phyloP scores from a whole-genome alignment of 2,113 vertebrate species.

The Hippoglossus stenolepis region DNA sequence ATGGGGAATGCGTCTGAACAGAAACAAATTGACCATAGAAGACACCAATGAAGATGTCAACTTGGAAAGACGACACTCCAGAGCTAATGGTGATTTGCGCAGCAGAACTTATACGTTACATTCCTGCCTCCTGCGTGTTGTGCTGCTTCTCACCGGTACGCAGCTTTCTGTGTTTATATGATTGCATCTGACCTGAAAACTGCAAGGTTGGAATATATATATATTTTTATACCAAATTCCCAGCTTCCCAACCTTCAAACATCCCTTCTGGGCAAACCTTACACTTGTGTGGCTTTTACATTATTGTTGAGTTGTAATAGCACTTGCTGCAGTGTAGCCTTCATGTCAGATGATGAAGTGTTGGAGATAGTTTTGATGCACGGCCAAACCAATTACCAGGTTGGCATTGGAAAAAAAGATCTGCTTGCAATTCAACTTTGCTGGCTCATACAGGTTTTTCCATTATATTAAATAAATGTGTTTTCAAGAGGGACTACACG shows the following conservation, averaged over 20 bases:
- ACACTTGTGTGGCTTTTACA: background rate
- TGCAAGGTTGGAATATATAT: too few relatives aligned
- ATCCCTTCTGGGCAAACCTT: background rate
- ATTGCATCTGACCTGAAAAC: too few relatives aligned
- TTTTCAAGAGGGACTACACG: slow-evolving; percentile 8
- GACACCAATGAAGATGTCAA: too few relatives aligned
- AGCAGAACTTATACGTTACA: too few relatives aligned
- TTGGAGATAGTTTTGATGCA: slow-evolving; percentile 10
- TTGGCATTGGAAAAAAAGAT: background rate
- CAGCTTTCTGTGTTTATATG: too few relatives aligned
- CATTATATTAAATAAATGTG: slow-evolving; percentile 18
- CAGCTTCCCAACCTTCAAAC: background rate
- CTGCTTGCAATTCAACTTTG: background rate
- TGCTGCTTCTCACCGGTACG: too few relatives aligned
- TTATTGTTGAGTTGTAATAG: background rate
- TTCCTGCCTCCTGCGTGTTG: too few relatives aligned
- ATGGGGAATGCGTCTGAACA: too few relatives aligned
- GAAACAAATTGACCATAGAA: too few relatives aligned
- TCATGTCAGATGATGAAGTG: slow-evolving; percentile 6
- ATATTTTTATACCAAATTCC: too few relatives aligned
- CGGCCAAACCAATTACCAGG: slow-evolving; percentile 12
- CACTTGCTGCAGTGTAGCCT: background rate
- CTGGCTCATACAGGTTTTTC: slow-evolving; percentile 8
- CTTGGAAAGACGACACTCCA: too few relatives aligned
- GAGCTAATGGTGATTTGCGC: too few relatives aligned